Evolutionary conservation across 2,888 invertebrate species (phyloP).

Genomic region (Sepiola atlantica): DNA sequence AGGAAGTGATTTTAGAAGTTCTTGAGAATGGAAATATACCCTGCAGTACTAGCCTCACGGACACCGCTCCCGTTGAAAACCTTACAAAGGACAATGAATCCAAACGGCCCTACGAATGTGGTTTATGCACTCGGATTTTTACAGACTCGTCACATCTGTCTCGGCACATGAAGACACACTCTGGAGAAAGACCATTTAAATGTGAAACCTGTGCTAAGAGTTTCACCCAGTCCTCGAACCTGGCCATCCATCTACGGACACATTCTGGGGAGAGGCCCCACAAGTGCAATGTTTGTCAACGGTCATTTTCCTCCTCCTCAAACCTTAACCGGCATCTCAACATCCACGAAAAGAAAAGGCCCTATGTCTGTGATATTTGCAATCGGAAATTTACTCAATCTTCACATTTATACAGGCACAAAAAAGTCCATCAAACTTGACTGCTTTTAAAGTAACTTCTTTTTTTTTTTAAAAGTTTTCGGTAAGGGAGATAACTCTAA

Average conservation of each 20-base stretch:
- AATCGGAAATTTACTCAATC: conserved; percentile 37
- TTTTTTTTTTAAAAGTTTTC: not conserved
- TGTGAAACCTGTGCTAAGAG: conserved; percentile 33
- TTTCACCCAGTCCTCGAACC: conserved; percentile 41
- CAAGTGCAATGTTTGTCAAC: conserved; percentile 35
- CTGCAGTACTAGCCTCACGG: not conserved
- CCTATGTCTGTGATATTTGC: conserved; percentile 39
- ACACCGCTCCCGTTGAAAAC: not conserved
- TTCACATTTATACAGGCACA: conserved; percentile 14
- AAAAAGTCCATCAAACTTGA: conserved; percentile 19
- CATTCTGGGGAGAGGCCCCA: conserved; percentile 42
- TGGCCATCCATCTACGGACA: conserved; percentile 13
- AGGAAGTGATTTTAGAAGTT: not conserved
- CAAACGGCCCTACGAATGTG: not conserved
- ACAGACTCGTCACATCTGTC: not conserved
- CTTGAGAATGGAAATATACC: not conserved
- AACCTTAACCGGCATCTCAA: conserved; percentile 15
- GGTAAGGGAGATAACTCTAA: not conserved
- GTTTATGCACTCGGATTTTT: not conserved
- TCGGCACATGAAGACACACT: conserved; percentile 34
- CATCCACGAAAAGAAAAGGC: conserved; percentile 23
- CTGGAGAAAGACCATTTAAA: conserved; percentile 39
- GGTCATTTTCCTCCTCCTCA: not conserved
- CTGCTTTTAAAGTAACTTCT: not conserved
- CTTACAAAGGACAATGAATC: not conserved